Conservation (phyloP, 2,113 vertebrate genomes). For the Aythya baeri region DNA sequence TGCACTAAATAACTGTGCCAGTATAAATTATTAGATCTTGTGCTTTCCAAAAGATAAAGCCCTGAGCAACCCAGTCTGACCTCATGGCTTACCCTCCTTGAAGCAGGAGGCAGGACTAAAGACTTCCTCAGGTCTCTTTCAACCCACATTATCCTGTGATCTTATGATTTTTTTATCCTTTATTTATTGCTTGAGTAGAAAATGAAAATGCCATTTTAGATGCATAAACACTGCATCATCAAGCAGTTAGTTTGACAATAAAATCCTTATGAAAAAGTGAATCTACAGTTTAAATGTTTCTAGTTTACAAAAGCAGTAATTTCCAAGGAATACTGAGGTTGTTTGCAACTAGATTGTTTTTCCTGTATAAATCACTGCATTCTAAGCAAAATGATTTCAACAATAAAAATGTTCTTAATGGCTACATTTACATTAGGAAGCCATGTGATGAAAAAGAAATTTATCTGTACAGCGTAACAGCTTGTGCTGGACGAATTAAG, state of each 20-base stretch:
- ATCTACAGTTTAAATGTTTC: neutral
- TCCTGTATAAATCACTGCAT: neutral
- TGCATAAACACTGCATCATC: neutral
- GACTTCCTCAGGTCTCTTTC: neutral
- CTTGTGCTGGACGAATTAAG: neutral
- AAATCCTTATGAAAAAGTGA: conserved; percentile 5
- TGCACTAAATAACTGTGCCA: neutral
- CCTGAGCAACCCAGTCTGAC: neutral
- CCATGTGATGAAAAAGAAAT: neutral
- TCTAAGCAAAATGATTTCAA: neutral
- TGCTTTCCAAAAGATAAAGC: neutral
- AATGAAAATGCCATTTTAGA: conserved; percentile 16
- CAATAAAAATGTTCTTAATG: neutral
- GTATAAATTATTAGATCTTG: neutral
- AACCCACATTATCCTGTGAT: neutral
- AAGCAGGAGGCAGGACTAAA: neutral
- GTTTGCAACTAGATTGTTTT: neutral
- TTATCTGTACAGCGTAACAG: neutral
- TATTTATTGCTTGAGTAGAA: neutral
- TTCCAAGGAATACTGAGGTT: neutral
- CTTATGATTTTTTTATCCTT: conserved; percentile 11
- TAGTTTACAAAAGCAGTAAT: neutral
- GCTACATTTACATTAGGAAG: neutral
- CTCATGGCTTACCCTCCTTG: neutral
- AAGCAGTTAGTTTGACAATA: neutral